Percentiles rank a stretch among this genome's conserved stretches.
Conservation (phyloP, 64 coral and sea anemone species). For the Montipora cactus region DNA sequence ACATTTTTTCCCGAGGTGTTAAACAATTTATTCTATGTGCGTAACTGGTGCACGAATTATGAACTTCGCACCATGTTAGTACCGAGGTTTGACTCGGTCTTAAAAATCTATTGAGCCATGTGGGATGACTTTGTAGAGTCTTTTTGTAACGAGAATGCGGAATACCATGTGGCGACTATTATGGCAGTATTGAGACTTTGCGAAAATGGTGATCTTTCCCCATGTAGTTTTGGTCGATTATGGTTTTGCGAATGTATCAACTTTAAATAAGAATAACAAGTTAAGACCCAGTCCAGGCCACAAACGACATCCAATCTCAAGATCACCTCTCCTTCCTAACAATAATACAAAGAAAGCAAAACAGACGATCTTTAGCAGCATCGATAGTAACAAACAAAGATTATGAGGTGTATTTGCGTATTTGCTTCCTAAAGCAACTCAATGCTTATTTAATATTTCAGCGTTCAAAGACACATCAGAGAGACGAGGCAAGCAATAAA, state of each 20-base stretch:
- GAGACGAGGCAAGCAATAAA: constrained; percentile 11
- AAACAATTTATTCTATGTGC: too few relatives aligned
- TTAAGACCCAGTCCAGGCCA: background rate
- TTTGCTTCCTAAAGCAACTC: background rate
- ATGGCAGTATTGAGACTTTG: too few relatives aligned
- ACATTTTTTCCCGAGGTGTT: too few relatives aligned
- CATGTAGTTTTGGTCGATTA: background rate
- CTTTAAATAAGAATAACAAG: background rate
- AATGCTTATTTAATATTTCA: background rate
- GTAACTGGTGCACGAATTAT: too few relatives aligned
- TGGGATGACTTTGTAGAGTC: too few relatives aligned
- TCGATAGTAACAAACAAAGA: background rate
- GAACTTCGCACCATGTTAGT: too few relatives aligned
- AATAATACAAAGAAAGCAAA: background rate
- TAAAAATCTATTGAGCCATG: too few relatives aligned
- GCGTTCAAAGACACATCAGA: constrained; percentile 50
- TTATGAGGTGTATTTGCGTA: background rate
- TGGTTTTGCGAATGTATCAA: background rate
- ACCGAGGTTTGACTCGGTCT: too few relatives aligned
- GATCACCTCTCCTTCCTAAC: background rate
- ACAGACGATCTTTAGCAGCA: too few relatives aligned
- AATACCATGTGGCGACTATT: too few relatives aligned
- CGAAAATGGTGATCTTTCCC: too few relatives aligned
- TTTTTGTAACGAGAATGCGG: too few relatives aligned
- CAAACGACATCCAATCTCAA: background rate